Conservation (phyloP, 2,113 vertebrate species). For the Marcusenius ussheri region DNA sequence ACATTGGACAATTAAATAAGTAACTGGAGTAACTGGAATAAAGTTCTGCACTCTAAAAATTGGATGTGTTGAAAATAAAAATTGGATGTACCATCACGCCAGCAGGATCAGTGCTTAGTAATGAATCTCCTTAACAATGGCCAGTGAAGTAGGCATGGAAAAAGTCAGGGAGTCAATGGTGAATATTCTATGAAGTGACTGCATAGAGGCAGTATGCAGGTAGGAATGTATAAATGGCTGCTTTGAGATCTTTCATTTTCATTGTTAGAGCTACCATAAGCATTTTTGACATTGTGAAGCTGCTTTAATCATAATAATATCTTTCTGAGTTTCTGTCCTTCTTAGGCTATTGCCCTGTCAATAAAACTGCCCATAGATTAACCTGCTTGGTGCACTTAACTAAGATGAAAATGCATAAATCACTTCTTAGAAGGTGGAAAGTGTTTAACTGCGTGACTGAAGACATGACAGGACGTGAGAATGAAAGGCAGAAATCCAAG, state of each 20-base stretch:
- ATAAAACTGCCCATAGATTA: background rate
- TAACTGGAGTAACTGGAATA: background rate
- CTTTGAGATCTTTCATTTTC: background rate
- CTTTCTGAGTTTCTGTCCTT: background rate
- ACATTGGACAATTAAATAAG: background rate
- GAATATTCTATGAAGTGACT: background rate
- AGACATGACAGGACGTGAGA: background rate
- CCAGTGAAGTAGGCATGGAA: background rate
- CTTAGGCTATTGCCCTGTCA: background rate
- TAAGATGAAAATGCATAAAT: background rate
- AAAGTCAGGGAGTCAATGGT: background rate
- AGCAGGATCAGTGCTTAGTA: background rate
- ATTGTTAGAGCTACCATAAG: background rate
- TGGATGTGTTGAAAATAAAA: background rate
- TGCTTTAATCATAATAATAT: background rate
- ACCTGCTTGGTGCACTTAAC: background rate
- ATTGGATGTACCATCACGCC: background rate
- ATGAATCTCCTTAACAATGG: background rate
- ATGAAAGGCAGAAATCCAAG: background rate
- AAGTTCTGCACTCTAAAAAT: background rate
- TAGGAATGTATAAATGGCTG: background rate
- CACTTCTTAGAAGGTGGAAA: background rate
- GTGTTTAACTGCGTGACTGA: no score
- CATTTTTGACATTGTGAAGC: background rate
- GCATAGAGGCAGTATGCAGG: background rate